A percentile compares a stretch with the other conserved stretches of the same genome.
phyloP scores from a whole-genome alignment of 1,140 invertebrate genomes.

The Musca vetustissima region DNA sequence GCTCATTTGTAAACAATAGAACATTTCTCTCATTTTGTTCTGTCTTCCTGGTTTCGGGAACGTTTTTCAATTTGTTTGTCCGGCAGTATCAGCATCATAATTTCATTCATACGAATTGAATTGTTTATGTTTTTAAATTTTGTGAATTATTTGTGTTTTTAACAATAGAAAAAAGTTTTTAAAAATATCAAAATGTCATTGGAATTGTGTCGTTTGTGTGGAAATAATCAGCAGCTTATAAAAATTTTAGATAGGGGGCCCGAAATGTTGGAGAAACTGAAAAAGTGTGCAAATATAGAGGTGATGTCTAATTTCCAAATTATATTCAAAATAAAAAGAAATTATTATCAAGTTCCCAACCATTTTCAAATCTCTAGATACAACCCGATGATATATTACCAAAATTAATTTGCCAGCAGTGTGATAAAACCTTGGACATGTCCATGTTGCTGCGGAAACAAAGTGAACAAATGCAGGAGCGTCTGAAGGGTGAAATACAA shows the following conservation, averaged over 20 bases:
- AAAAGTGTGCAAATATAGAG: constrained; percentile 13
- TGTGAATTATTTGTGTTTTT: no score
- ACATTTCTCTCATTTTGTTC: no score
- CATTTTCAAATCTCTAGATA: constrained; percentile 9
- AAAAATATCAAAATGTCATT: neutral
- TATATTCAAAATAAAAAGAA: no score
- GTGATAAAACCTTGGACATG: constrained; percentile 15
- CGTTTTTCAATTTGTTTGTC: no score
- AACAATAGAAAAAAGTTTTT: no score
- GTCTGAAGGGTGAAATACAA: constrained; percentile 8
- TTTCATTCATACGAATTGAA: no score
- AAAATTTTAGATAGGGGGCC: constrained; percentile 3
- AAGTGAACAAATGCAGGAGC: constrained; percentile 23
- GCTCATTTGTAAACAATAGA: no score
- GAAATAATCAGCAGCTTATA: constrained; percentile 4
- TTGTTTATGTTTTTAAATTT: no score
- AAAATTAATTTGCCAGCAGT: constrained; percentile 23
- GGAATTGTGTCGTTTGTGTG: constrained; percentile 27
- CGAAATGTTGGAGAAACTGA: constrained; percentile 12
- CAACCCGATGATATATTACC: constrained; percentile 18
- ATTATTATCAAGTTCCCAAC: neutral
- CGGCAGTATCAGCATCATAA: no score
- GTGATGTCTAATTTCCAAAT: constrained; percentile 14
- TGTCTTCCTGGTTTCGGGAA: no score
- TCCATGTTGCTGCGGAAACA: constrained; percentile 26